Evolutionary conservation across 2,888 invertebrate genomes (phyloP), one percentile per base, ranked within the genome.

Genomic region (Ophion slaviceki): DNA sequence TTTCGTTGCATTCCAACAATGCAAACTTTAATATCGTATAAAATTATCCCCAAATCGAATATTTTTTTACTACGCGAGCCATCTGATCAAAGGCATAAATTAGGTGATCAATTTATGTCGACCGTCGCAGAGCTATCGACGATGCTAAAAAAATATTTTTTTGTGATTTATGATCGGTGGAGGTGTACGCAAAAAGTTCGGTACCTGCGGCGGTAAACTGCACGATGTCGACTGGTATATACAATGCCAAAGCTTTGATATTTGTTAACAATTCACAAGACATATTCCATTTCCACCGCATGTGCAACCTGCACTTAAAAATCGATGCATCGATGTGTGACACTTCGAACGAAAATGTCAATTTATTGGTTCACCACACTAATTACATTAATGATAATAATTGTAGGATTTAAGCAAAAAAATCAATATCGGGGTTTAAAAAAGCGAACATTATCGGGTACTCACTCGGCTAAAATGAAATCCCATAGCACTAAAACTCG

Each of bases 401-500:
- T 14, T 53, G 53, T 53, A 53, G 17, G 14, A 17, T 53, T 14
- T 5, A 53, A 53, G 11, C 53, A 5, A 53, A 53, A 17, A 53
- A 53, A 17, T 53, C 40, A 5, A 40, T 40, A 40, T 40, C 40
- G 8, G 8, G 40, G 53, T 11, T 53, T 17, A 3, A 47, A 47
- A 47, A 47, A 47, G 10, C 14, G 47, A 14, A 14, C 14, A 47
- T 47, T 14, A 14, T 47, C 14, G 47, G 59, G 14, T 89, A 90
- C 90, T 91, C 87, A 90, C 91, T 91, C 81, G 88, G 84, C 90
- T 87, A 88, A 82, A 83, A 74, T 59, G 61, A 67, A 67, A 87
- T 90, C 88, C 86, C 85, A 88, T 88, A 17, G 74, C 80, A 74
- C 5, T 59, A 84, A 88, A 68, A 62, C 82, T 68, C 72, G 71